Evolutionary conservation across 1,140 invertebrate genomes (phyloP).

Genomic region (Macrotrachela quadricornifera): DNA sequence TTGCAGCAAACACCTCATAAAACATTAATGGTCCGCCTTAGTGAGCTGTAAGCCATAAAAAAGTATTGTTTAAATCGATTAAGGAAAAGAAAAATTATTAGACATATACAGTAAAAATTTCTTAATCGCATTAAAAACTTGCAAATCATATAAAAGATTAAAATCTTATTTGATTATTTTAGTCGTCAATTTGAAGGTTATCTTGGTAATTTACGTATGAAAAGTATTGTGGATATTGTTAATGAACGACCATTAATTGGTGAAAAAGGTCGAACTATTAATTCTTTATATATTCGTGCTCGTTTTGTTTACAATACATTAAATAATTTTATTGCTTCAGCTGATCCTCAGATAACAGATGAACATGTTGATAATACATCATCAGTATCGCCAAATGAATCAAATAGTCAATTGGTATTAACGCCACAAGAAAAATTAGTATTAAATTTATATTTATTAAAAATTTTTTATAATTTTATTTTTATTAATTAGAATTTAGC

Average conservation of each 20-base stretch:
- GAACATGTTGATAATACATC: slow-evolving; percentile 16
- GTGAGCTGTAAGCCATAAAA: too few species aligned
- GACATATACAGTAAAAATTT: too few species aligned
- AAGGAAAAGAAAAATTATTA: too few species aligned
- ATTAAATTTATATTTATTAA: slow-evolving; percentile 8
- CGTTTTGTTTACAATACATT: slow-evolving; percentile 24
- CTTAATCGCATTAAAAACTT: too few species aligned
- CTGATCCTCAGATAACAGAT: slow-evolving; percentile 15
- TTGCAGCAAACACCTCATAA: too few species aligned
- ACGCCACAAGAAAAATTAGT: slow-evolving; percentile 11
- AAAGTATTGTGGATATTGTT: slow-evolving; percentile 9
- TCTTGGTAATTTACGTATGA: slow-evolving; percentile 14
- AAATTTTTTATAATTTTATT: background rate
- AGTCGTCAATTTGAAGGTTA: slow-evolving; percentile 12
- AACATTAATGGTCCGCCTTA: too few species aligned
- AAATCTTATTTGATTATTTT: slow-evolving; percentile 13
- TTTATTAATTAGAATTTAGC: slow-evolving; percentile 13
- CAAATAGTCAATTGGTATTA: slow-evolving; percentile 10
- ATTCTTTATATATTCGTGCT: slow-evolving; percentile 14
- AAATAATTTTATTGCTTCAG: slow-evolving; percentile 20
- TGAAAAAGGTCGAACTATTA: background rate
- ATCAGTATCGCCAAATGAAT: slow-evolving; percentile 11
- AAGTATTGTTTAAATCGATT: too few species aligned
- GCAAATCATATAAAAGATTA: too few species aligned
- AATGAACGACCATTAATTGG: slow-evolving; percentile 13